Evolutionary conservation across 2,888 invertebrate genomes (phyloP).

Genomic region (Limnephilus rhombicus): DNA sequence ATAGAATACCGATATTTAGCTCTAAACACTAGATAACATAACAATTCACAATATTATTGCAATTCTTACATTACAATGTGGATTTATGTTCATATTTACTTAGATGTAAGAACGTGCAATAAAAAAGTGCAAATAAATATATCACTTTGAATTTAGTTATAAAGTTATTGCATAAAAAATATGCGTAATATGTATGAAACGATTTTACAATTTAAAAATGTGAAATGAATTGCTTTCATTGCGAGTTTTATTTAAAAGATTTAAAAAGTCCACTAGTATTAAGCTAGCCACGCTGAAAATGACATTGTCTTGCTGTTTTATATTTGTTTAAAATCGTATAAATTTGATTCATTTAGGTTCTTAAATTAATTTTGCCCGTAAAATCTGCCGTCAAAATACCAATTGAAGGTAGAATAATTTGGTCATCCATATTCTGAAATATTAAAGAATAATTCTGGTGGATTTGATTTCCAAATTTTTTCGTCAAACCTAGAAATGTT

Average conservation of each 20-base stretch:
- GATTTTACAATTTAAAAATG: background rate
- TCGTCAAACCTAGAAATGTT: background rate
- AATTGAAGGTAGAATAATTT: background rate
- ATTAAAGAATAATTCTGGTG: background rate
- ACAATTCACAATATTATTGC: no score
- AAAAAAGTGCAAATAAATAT: no score
- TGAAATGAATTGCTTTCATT: background rate
- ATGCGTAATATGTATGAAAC: no score
- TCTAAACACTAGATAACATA: no score
- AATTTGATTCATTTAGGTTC: background rate
- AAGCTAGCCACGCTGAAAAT: background rate
- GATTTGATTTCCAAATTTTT: background rate
- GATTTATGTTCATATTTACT: no score
- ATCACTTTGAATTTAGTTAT: no score
- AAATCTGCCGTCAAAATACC: background rate
- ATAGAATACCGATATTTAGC: no score
- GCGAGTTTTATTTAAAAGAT: background rate
- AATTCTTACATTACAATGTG: no score
- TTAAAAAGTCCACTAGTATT: slow-evolving; percentile 3
- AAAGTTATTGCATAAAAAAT: no score
- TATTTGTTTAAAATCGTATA: background rate
- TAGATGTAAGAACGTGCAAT: no score
- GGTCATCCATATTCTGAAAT: background rate
- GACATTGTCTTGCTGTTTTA: background rate
- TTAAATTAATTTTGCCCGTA: background rate